These are phyloP conservation scores for Oreocharis arfaki DNA, from an alignment of 2,113 vertebrate species.

Conservation along the genomic window DNA sequence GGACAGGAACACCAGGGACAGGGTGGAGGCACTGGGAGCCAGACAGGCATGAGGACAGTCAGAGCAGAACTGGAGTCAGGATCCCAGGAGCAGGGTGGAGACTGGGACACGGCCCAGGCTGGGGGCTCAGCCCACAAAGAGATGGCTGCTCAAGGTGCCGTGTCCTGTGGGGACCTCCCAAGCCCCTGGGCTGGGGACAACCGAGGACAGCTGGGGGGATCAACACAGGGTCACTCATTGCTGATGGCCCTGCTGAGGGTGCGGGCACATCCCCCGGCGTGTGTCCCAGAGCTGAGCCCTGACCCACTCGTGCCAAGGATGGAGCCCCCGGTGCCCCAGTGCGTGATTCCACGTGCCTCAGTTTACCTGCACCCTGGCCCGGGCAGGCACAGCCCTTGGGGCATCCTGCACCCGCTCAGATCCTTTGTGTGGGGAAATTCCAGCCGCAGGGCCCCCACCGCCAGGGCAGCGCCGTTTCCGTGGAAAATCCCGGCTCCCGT, in stretches of 20 bases:
- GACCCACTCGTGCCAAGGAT: fast-evolving
- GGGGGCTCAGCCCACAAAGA: neutral
- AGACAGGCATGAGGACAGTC: neutral
- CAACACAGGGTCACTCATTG: fast-evolving
- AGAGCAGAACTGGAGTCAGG: neutral
- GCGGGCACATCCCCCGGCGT: fast-evolving
- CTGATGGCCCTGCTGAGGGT: fast-evolving
- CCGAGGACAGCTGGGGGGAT: fast-evolving
- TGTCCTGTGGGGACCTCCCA: fast-evolving
- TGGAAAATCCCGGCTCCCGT: neutral
- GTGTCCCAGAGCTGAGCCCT: neutral
- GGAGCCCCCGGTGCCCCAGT: fast-evolving
- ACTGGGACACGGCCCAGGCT: neutral
- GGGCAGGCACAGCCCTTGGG: fast-evolving
- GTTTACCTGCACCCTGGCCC: neutral
- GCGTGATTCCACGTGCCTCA: neutral
- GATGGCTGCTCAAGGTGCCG: fast-evolving
- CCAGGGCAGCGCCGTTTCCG: neutral
- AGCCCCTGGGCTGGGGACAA: neutral
- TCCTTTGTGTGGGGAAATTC: neutral
- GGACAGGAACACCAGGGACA: too few species aligned
- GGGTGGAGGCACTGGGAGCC: neutral
- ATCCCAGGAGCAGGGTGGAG: neutral
- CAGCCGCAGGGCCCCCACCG: fast-evolving
- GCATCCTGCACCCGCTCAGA: neutral